Conservation (phyloP, 2,113 vertebrate genomes). For the Hemichromis elongatus region DNA sequence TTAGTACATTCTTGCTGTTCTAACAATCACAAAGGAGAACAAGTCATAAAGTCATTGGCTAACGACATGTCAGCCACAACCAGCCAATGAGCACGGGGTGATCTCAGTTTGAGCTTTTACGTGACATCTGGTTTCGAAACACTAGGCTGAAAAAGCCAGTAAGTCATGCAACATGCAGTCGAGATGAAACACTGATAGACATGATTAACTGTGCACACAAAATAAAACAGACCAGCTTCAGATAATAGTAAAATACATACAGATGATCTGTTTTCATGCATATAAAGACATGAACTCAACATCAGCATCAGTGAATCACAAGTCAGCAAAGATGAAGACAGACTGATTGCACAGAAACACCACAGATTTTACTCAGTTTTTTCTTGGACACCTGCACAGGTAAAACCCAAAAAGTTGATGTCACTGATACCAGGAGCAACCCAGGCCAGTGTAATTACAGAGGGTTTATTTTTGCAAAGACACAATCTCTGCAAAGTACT, state of each 20-base stretch:
- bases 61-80: neutral
- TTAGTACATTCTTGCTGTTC: neutral
- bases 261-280: neutral
- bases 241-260: neutral
- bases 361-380: conserved; percentile 1
- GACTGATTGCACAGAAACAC: neutral
- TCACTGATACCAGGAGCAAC: neutral
- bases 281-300: neutral
- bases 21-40: neutral
- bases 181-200: neutral
- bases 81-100: neutral
- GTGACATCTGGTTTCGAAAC: neutral
- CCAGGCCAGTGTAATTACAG: neutral
- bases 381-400: neutral
- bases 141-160: neutral
- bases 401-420: conserved; percentile 5
- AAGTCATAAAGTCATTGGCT: neutral
- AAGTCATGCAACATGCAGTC: conserved; percentile 30
- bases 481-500: neutral
- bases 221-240: neutral
- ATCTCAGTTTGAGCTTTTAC: neutral
- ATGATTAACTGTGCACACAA: neutral
- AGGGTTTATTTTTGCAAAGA: neutral
- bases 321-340: neutral
- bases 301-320: neutral